Evolutionary conservation across 2,888 invertebrate species (phyloP).

Genomic region (Drosophila robusta): DNA sequence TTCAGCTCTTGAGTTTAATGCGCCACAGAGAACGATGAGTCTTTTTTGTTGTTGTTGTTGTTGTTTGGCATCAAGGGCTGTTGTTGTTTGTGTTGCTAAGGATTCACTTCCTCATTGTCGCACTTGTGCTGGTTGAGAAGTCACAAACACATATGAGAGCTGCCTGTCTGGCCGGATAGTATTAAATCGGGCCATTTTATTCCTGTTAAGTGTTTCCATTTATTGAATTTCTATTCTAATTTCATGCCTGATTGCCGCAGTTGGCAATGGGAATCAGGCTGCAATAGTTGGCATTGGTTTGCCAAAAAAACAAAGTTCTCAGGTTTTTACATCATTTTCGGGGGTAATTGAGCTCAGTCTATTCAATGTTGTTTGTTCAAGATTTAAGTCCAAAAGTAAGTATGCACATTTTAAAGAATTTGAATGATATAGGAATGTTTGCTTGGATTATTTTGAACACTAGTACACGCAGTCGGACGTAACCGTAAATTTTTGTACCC

Average conservation of each 20-base stretch:
- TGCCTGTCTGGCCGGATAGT: slow-evolving; percentile 3
- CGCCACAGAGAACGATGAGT: slow-evolving; percentile 61
- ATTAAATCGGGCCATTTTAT: slow-evolving; percentile 50
- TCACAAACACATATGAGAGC: slow-evolving; percentile 27
- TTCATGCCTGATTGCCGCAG: slow-evolving; percentile 49
- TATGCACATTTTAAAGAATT: too few relatives aligned
- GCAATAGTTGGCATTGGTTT: too few relatives aligned
- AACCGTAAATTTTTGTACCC: too few relatives aligned
- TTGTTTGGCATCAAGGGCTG: slow-evolving; percentile 26
- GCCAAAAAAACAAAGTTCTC: too few relatives aligned
- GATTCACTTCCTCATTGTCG: slow-evolving; percentile 47
- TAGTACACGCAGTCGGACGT: too few relatives aligned
- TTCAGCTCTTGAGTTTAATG: slow-evolving; percentile 67
- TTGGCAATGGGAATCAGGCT: too few relatives aligned
- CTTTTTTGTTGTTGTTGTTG: slow-evolving; percentile 50
- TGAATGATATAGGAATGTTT: too few relatives aligned
- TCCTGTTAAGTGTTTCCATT: slow-evolving; percentile 45
- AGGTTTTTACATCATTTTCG: too few relatives aligned
- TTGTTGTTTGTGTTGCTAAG: slow-evolving; percentile 8
- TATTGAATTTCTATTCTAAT: slow-evolving; percentile 47
- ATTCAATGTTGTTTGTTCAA: too few relatives aligned
- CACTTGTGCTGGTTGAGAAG: slow-evolving; percentile 30
- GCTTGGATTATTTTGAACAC: too few relatives aligned
- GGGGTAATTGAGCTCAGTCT: too few relatives aligned
- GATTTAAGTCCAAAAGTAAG: too few relatives aligned